These are phyloP conservation scores for Rafetus swinhoei DNA, from an alignment of 2,113 vertebrate genomes.

Conservation along the genomic window DNA sequence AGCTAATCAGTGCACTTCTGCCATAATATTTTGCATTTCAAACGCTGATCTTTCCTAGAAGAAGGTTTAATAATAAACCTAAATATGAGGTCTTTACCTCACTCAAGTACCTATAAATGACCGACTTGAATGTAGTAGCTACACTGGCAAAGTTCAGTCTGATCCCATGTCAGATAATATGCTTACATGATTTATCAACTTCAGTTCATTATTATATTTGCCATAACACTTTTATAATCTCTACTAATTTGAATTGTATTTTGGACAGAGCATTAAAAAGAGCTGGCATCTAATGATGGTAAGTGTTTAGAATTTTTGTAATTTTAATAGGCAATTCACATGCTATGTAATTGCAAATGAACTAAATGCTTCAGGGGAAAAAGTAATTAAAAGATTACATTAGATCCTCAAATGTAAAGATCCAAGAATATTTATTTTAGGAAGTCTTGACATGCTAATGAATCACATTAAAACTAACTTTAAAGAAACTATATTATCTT, in stretches of 20 bases:
- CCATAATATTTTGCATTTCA: neutral
- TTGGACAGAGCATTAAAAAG: neutral
- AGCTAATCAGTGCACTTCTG: neutral
- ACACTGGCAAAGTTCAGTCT: neutral
- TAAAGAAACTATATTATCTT: neutral
- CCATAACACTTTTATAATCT: neutral
- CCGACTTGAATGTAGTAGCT: neutral
- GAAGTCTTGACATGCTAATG: neutral
- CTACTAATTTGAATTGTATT: conserved; percentile 3
- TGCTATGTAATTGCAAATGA: neutral
- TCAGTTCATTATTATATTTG: conserved; percentile 2
- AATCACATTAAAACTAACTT: neutral
- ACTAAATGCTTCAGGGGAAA: neutral
- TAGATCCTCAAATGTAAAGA: conserved; percentile 5
- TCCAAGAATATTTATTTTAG: neutral
- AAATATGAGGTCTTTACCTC: neutral
- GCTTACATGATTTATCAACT: conserved; percentile 14
- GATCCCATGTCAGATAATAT: neutral
- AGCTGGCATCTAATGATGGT: neutral
- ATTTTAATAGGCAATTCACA: neutral
- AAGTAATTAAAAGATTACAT: conserved; percentile 22
- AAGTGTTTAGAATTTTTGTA: neutral
- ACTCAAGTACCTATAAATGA: neutral
- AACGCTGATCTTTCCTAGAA: neutral
- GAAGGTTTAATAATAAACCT: neutral